Percentiles rank a stretch among this genome's conserved stretches.
Conservation (phyloP, 2,113 vertebrate species). For the Phocoena phocoena region DNA sequence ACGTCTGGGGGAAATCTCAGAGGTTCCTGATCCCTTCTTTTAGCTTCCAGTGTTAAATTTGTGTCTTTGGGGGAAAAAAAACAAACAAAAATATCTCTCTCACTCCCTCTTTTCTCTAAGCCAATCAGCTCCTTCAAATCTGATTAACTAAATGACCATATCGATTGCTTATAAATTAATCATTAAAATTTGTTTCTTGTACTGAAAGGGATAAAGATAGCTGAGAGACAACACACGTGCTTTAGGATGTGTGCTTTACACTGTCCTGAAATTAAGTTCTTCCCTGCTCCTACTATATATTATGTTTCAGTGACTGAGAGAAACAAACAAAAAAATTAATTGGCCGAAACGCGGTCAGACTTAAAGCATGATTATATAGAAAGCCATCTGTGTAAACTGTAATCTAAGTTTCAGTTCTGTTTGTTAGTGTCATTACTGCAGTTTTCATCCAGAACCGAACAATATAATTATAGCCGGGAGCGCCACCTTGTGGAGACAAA, state of each 20-base stretch:
- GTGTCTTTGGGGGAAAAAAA: background rate
- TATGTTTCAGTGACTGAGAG: background rate
- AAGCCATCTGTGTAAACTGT: background rate
- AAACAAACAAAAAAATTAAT: background rate
- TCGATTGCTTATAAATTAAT: background rate
- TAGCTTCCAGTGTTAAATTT: background rate
- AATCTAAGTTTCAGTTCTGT: background rate
- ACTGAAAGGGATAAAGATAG: background rate
- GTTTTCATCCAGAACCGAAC: background rate
- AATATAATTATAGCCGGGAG: background rate
- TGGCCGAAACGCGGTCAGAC: background rate
- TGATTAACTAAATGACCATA: background rate
- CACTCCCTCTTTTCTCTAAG: background rate
- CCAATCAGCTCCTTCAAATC: background rate
- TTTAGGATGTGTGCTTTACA: background rate
- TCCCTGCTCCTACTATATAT: background rate
- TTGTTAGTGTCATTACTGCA: background rate
- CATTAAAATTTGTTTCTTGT: background rate
- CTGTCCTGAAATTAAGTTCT: background rate
- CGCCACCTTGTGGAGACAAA: conserved; percentile 32
- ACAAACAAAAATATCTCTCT: background rate
- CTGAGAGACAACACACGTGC: background rate
- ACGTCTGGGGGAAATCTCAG: background rate
- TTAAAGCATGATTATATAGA: background rate
- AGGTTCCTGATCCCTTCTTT: background rate